Evolutionary conservation across 2,888 invertebrate species (phyloP), one percentile per base, ranked within the genome.

Genomic region (Sthenelais limicola): DNA sequence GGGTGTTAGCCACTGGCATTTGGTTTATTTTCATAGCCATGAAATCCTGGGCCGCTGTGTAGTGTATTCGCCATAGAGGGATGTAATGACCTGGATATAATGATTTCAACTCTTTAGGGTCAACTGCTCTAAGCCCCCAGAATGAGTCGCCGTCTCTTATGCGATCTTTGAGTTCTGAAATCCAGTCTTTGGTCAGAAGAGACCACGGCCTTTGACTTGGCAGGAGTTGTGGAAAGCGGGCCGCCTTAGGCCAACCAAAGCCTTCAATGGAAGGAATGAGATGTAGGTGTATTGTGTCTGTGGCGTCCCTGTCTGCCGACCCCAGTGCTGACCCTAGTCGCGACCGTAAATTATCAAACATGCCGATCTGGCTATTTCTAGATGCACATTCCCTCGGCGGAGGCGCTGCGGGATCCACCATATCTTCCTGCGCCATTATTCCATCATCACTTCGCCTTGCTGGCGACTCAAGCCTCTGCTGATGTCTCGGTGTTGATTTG

Each of bases 181-280:
- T 24, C 56, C 56, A 56, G 2, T 54, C 28, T n/a, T 54, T 9
- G 1, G 56, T 1, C 32, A 28, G 9, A 2, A 56, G 5, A n/a
- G 56, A 56, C 56, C 56, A 56, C 5, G 56, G 56, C 18, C 56
- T 24, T 28, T 56, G 56, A 4, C 33, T 56, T 5, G 56, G 56
- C 32, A 56, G 21, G 7, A 56, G 2, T 33, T 56, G 56, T 1
- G 56, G 56, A 7, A 56, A 21, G 15, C 56, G 28, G 2, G 33
- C 32, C 1, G n/a, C 56, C 18, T 56, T 5, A 7, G 56, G 56
- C 56, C 56, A 56, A 5, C 56, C 30, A 21, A 56, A 56, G 2
- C 56, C 56, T 21, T 56, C 56, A 4, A 56, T 56, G 18, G 32
- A n/a, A 3, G 56, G 56, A 5, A 56, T 56, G 21, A 56, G 18